A percentile compares a stretch with the other conserved stretches of the same genome.
Evolutionary conservation across 2,113 vertebrate genomes (phyloP).

Genomic region (Natator depressus): DNA sequence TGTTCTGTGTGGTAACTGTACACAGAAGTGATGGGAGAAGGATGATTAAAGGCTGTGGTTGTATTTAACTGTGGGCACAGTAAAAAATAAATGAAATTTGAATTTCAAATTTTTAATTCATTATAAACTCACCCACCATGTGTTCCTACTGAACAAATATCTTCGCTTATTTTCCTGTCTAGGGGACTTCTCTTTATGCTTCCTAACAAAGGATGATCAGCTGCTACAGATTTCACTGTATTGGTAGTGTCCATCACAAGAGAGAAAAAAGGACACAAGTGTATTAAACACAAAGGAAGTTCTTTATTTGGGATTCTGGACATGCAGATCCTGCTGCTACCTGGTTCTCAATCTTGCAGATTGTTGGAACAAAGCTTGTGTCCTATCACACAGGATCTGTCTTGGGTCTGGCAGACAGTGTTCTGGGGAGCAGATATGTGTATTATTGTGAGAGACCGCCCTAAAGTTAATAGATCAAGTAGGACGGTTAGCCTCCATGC

Average conservation of each 20-base stretch:
- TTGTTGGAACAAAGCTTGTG: background rate
- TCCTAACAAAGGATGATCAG: background rate
- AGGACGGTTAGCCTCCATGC: background rate
- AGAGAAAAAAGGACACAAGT: background rate
- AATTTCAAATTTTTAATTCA: background rate
- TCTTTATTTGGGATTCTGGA: background rate
- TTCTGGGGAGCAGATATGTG: background rate
- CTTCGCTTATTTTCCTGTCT: background rate
- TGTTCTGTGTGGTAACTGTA: background rate
- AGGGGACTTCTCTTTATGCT: background rate
- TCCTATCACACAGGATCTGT: background rate
- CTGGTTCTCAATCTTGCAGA: background rate
- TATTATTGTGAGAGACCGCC: background rate
- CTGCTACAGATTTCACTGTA: background rate
- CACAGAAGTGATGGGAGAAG: slow-evolving; percentile 8
- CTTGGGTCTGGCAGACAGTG: background rate
- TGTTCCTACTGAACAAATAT: background rate
- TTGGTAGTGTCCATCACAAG: background rate
- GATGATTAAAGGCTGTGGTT: background rate
- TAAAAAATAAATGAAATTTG: slow-evolving; percentile 7
- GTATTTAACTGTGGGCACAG: background rate
- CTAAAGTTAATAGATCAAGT: background rate
- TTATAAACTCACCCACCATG: background rate
- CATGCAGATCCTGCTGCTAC: background rate
- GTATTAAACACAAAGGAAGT: background rate